Conservation (phyloP, 2,113 vertebrate genomes). For the Sardina pilchardus region DNA sequence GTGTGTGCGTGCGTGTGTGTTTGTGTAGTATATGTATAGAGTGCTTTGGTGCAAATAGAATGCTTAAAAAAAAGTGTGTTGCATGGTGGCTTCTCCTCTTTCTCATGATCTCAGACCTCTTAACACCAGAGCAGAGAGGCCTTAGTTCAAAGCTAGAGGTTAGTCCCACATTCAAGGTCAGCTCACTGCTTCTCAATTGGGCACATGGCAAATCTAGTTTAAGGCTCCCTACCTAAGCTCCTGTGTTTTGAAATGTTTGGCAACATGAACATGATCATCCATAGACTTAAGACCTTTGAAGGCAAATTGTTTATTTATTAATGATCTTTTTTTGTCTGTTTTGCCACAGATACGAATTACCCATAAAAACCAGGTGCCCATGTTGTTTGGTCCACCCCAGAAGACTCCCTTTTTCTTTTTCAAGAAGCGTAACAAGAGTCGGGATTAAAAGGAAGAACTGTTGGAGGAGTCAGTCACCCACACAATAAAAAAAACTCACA, state of each 20-base stretch:
- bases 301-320: not conserved
- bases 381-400: conserved; percentile 86
- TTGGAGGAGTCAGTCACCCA: conserved; percentile 8
- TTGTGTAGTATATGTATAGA: not conserved
- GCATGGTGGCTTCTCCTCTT: conserved; percentile 28
- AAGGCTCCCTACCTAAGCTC: not conserved
- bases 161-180: conserved; percentile 42
- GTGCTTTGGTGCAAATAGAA: conserved; percentile 4
- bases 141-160: conserved; percentile 18
- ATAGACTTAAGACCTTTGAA: not conserved
- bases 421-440: conserved; percentile 82
- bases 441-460: conserved; percentile 67
- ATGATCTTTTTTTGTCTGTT: conserved; percentile 16
- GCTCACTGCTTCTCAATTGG: conserved; percentile 19
- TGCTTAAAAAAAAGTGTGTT: conserved; percentile 33
- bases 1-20: not conserved
- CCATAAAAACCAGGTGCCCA: conserved; percentile 96
- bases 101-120: not conserved
- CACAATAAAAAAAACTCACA: conserved; percentile 29
- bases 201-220: not conserved
- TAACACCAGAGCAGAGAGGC: conserved; percentile 22
- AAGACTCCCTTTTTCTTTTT: conserved; percentile 92
- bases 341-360: conserved; percentile 84
- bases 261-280: not conserved
- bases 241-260: not conserved